Evolutionary conservation across 2,888 invertebrate species (phyloP).

Genomic region (Lasiommata megera): DNA sequence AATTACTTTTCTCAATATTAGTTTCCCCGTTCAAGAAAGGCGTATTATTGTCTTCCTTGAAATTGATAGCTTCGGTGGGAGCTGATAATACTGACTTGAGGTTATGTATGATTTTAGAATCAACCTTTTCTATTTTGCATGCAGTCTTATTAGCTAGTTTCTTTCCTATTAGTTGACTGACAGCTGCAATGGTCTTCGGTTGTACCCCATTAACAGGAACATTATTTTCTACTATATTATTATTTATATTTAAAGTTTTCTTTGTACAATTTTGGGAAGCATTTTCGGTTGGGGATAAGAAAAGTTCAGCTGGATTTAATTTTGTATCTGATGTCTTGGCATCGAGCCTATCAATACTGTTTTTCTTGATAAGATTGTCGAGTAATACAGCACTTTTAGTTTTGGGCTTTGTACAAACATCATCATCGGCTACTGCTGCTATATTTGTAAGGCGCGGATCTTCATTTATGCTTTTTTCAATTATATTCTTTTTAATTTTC

Average conservation of each 20-base stretch:
- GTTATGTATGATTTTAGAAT: constrained; percentile 63
- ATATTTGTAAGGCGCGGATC: constrained; percentile 53
- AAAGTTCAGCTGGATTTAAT: constrained; percentile 70
- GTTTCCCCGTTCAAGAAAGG: constrained; percentile 31
- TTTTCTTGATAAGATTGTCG: constrained; percentile 81
- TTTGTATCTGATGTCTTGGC: constrained; percentile 63
- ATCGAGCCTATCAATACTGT: constrained; percentile 78
- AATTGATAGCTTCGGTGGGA: constrained; percentile 51
- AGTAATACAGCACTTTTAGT: constrained; percentile 74
- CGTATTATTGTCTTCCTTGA: constrained; percentile 43
- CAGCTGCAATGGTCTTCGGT: constrained; percentile 64
- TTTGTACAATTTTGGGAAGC: constrained; percentile 58
- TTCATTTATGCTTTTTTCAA: constrained; percentile 52
- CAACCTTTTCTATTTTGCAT: constrained; percentile 63
- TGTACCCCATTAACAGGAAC: constrained; percentile 55
- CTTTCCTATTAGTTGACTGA: constrained; percentile 65
- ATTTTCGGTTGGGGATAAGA: constrained; percentile 65
- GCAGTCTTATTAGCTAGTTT: constrained; percentile 64
- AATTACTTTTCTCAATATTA: constrained; percentile 32
- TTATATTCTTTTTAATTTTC: constrained; percentile 55
- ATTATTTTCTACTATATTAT: constrained; percentile 67
- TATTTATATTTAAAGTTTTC: constrained; percentile 73
- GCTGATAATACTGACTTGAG: constrained; percentile 70
- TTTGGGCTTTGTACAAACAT: constrained; percentile 56
- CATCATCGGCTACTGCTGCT: constrained; percentile 46